Base-by-base conservation (phyloP, 2,113 vertebrate species). In the Forbesichthys agassizii region DNA sequence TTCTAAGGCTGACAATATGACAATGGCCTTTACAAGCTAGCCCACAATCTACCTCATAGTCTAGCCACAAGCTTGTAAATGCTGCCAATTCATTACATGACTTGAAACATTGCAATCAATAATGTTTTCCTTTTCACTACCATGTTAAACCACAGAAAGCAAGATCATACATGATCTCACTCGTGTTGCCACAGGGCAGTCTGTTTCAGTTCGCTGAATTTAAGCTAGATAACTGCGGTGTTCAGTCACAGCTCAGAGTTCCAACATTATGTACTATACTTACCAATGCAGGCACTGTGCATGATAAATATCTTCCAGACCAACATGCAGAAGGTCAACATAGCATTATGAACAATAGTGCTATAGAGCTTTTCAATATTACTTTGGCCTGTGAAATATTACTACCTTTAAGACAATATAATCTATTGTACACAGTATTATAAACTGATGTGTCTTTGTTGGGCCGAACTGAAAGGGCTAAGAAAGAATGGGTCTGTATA, bases 1-100 rank as follows among this genome's bases (percentile, higher is more conserved):
- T 53, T 66, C 60, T 61, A 72, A 68, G 59, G 65, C 63, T 63
- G 61, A 64, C 33, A 66, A 4, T 51, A 10, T n/a, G 47, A 64
- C 11, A 49, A 10, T 18, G 47, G 4, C 18, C 48, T 27, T 49
- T 10, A 49, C 36, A 49, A 27, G 18, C 51, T 13, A 12, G 0
- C 10, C 49, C 52, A 62, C 42, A 18, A 20, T 69, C 14, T n/a
- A 48, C 7, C 11, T 47, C 27, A 62, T 8, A 9, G 16, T 62
- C 66, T 47, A 46, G 46, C 18, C 36, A 67, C 13, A 57, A 27
- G 48, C 54, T 61, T 20, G 46, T 16, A 47, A 8, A 68, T 42
- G 47, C 61, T 61, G 54, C n/a, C 61, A n/a, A 42, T 16, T 11
- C 55, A 36, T 49, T 47, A 46, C 16, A 49, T 20, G 3, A 16